Base-by-base conservation (phyloP, 2,113 vertebrate species). In the Pterocles gutturalis region DNA sequence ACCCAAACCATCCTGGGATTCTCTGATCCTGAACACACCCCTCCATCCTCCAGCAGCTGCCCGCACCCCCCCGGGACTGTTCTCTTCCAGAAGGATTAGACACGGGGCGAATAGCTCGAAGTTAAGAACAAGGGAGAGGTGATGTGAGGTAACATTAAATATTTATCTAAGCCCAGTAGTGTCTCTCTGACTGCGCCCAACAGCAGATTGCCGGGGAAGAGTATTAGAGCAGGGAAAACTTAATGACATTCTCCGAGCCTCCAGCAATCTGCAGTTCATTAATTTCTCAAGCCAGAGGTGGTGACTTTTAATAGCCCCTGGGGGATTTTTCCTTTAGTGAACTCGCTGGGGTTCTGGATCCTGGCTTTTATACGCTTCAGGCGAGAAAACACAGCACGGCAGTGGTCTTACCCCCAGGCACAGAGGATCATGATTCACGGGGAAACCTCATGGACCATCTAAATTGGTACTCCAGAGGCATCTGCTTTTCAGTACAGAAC, bases 151-250 rank as follows among this genome's bases (percentile, higher is more conserved):
- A 89, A 89, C 25, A 10, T 10, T 5, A 46, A 89, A 53, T 38
- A 60, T 84, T 94, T 38, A 66, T 83, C 33, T n/a, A 36, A 93
- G 76, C 45, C 53, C 61, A 13, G 17, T 1, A 64, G 45, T 4
- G 46, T 8, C 19, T 64, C 70, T 64, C 38, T 43, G 86, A 14
- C 58, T 28, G 62, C 11, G 4, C 67, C 17, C 76, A 83, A 82
- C 89, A 93, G 80, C 94, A 96, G 91, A 86, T 81, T 90, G 67
- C 83, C 58, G 69, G 67, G 71, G 76, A 90, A 31, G 58, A 90
- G 72, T 4, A 57, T n/a, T 8, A 80, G n/a, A 83, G 94, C 43
- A 5, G 25, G 60, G 26, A 58, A 62, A 75, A 11, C 22, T 2
- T 13, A 48, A 34, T 6, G 20, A n/a, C 16, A 11, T 43, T 62